phyloP scores from a whole-genome alignment of 2,888 invertebrate genomes.

The Melieria omissa region DNA sequence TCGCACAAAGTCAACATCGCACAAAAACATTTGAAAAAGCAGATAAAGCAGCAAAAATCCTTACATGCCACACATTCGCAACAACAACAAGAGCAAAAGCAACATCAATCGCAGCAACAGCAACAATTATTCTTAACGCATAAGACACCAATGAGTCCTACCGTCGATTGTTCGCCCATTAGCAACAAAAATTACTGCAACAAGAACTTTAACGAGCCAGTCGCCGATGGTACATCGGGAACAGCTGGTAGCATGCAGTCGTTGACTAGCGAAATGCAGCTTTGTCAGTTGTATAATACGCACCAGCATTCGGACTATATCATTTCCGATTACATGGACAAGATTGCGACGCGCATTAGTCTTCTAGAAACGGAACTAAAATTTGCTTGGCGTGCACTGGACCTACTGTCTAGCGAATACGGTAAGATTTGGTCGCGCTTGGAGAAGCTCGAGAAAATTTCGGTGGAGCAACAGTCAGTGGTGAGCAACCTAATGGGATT shows the following conservation, averaged over 20 bases:
- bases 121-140: slow-evolving; percentile 36
- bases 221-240: not conserved
- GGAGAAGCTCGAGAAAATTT: slow-evolving; percentile 86
- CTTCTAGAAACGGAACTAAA: slow-evolving; percentile 90
- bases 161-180: slow-evolving; percentile 14
- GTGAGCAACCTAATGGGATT: slow-evolving; percentile 81
- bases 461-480: slow-evolving; percentile 90
- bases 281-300: slow-evolving; percentile 63
- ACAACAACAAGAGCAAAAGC: slow-evolving; percentile 45
- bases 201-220: slow-evolving; percentile 1
- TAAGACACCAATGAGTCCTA: slow-evolving; percentile 39
- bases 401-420: slow-evolving; percentile 90
- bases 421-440: slow-evolving; percentile 94
- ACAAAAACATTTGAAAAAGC: not conserved
- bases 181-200: slow-evolving; percentile 44
- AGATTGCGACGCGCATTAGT: slow-evolving; percentile 85
- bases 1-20: not conserved
- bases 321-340: slow-evolving; percentile 91
- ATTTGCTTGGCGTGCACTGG: slow-evolving; percentile 92
- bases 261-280: slow-evolving; percentile 60
- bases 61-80: slow-evolving; percentile 32
- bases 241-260: slow-evolving; percentile 51
- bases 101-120: slow-evolving; percentile 32
- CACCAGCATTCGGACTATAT: slow-evolving; percentile 77
- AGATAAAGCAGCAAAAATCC: slow-evolving; percentile 31